Evolutionary conservation across 2,888 invertebrate species (phyloP).

Genomic region (Drosophila anceps): DNA sequence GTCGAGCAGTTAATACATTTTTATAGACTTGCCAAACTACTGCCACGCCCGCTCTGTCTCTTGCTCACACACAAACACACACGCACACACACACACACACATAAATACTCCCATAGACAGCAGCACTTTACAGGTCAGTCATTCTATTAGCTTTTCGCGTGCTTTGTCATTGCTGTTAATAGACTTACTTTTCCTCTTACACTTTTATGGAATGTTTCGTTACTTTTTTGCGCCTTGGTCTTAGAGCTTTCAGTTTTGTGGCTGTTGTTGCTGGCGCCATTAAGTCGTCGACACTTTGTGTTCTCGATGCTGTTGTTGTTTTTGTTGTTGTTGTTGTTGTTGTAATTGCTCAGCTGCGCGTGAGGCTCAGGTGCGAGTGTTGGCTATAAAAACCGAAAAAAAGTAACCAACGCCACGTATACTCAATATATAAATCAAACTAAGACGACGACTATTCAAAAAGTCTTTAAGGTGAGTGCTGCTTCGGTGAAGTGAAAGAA

Average conservation of each 20-base stretch:
- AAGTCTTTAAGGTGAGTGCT: slow-evolving; percentile 16
- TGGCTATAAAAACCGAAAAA: slow-evolving; percentile 58
- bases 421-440: slow-evolving; percentile 61
- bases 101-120: not conserved
- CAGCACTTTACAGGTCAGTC: slow-evolving; percentile 61
- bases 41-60: slow-evolving; percentile 32
- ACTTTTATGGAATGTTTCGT: slow-evolving; percentile 28
- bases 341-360: slow-evolving; percentile 69
- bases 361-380: slow-evolving; percentile 60
- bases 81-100: not conserved
- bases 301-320: slow-evolving; percentile 31
- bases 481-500: not conserved
- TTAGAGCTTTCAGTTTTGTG: slow-evolving; percentile 16
- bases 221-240: slow-evolving; percentile 25
- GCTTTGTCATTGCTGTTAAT: slow-evolving; percentile 80
- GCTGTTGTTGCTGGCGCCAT: slow-evolving; percentile 52
- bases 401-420: slow-evolving; percentile 58
- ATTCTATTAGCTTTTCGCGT: slow-evolving; percentile 82
- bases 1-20: slow-evolving; percentile 73
- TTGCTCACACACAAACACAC: not conserved
- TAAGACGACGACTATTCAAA: slow-evolving; percentile 39
- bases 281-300: slow-evolving; percentile 33
- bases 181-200: slow-evolving; percentile 72
- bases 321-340: slow-evolving; percentile 45
- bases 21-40: slow-evolving; percentile 78